Evolutionary conservation across 1,140 invertebrate genomes (phyloP).

Genomic region (Lepidotrigona ventralis): DNA sequence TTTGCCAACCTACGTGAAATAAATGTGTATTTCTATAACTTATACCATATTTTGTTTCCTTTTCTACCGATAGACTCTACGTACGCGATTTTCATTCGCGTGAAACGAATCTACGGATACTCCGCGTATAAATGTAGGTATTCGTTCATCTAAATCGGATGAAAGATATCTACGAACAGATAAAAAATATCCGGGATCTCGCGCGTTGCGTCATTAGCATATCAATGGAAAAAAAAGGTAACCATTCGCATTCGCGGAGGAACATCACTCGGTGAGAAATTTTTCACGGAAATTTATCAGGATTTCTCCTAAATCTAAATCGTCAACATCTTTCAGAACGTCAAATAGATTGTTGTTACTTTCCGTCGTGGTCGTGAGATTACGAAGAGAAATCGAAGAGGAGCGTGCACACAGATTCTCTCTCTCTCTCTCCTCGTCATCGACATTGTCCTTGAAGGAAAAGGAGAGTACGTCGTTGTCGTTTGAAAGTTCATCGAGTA

Average conservation of each 20-base stretch:
- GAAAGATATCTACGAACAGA: not conserved
- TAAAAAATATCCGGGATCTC: not conserved
- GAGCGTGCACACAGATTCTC: not conserved
- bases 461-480: conserved; percentile 21
- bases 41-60: no score
- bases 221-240: not conserved
- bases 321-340: conserved; percentile 29
- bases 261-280: not conserved
- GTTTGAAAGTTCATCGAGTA: conserved; percentile 31
- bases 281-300: conserved; percentile 46
- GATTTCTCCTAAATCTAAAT: conserved; percentile 56
- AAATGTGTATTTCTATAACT: no score
- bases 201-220: conserved; percentile 8
- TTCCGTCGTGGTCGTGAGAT: conserved; percentile 25
- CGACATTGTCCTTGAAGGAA: conserved; percentile 27
- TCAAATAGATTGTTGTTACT: conserved; percentile 52
- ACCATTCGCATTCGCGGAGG: conserved; percentile 19
- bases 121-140: no score
- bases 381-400: conserved; percentile 54
- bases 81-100: no score
- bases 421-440: not conserved
- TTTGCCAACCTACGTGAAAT: no score
- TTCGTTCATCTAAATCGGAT: not conserved
- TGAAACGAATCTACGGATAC: no score
- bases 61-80: no score